Percentiles rank a stretch among this genome's conserved stretches.
phyloP scores from a whole-genome alignment of 2,113 vertebrate genomes.

The Cacatua alba region DNA sequence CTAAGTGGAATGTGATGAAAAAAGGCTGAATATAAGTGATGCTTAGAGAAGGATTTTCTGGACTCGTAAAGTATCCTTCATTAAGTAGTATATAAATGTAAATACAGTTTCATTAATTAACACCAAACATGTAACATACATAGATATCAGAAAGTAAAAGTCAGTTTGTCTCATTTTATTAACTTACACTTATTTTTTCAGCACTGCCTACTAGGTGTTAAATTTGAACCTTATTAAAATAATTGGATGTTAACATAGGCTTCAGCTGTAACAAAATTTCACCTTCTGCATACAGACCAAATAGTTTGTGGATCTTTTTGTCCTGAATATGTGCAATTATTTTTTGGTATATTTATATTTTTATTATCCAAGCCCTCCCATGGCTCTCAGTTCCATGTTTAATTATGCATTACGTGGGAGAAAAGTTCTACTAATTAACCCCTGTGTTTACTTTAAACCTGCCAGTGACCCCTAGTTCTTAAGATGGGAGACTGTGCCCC shows the following conservation, averaged over 20 bases:
- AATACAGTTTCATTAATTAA: not conserved
- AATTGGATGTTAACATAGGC: constrained; percentile 5
- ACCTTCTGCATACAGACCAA: not conserved
- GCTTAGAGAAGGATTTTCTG: not conserved
- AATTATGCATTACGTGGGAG: constrained; percentile 41
- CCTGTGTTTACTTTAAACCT: constrained; percentile 9
- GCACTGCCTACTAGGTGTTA: not conserved
- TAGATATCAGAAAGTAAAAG: not conserved
- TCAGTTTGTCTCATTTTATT: not conserved
- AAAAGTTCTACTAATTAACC: constrained; percentile 41
- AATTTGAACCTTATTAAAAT: constrained; percentile 22
- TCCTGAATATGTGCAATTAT: not conserved
- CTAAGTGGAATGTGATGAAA: not conserved
- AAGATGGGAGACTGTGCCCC: not conserved
- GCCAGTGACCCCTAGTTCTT: not conserved
- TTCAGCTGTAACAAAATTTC: not conserved
- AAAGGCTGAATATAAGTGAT: not conserved
- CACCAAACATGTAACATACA: not conserved
- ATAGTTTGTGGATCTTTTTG: constrained; percentile 28
- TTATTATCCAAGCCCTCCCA: constrained; percentile 19
- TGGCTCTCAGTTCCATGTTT: constrained; percentile 16
- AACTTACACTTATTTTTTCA: not conserved
- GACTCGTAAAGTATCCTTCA: not conserved
- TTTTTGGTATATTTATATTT: constrained; percentile 45
- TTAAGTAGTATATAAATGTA: not conserved